Percentiles rank a stretch among this genome's conserved stretches.
These are phyloP conservation scores for Hemicordylus capensis DNA, from an alignment of 2,113 vertebrate genomes.

Conservation along the genomic window DNA sequence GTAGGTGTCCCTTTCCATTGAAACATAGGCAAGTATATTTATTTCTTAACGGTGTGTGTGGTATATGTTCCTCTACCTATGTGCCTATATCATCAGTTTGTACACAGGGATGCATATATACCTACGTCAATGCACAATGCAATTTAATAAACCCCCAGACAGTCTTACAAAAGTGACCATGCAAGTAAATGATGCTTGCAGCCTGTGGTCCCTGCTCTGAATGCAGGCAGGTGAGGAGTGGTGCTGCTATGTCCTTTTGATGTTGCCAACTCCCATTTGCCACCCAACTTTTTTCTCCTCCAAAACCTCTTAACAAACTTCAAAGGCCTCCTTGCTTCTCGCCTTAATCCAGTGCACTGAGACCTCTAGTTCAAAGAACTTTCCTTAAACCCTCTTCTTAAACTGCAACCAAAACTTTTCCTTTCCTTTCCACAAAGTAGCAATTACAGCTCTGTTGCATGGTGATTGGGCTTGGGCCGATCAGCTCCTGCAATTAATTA, in stretches of 20 bases:
- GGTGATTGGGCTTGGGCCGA: constrained; percentile 85
- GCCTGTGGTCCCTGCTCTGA: constrained; percentile 73
- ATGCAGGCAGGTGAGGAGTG: constrained; percentile 92
- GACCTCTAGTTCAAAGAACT: constrained; percentile 97
- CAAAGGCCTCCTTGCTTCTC: constrained; percentile 93
- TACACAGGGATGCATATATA: not conserved
- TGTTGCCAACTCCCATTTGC: constrained; percentile 90
- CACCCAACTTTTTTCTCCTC: constrained; percentile 91
- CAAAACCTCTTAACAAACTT: constrained; percentile 94
- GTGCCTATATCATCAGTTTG: not conserved
- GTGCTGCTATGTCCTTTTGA: constrained; percentile 87
- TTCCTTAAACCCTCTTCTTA: constrained; percentile 89
- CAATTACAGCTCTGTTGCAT: constrained; percentile 92
- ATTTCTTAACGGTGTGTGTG: not conserved
- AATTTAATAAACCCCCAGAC: constrained; percentile 31
- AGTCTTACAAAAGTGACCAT: constrained; percentile 21
- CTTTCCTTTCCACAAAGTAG: constrained; percentile 92
- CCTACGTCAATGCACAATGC: not conserved
- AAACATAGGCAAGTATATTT: not conserved
- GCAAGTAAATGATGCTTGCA: constrained; percentile 48
- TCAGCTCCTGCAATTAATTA: constrained; percentile 98
- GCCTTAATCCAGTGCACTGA: constrained; percentile 96
- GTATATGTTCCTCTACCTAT: not conserved
- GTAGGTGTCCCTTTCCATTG: not conserved
- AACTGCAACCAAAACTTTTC: constrained; percentile 95